Percentiles rank a stretch among this genome's conserved stretches.
These are phyloP conservation scores for Actenoides hombroni DNA, from an alignment of 2,113 vertebrate genomes.

Conservation along the genomic window DNA sequence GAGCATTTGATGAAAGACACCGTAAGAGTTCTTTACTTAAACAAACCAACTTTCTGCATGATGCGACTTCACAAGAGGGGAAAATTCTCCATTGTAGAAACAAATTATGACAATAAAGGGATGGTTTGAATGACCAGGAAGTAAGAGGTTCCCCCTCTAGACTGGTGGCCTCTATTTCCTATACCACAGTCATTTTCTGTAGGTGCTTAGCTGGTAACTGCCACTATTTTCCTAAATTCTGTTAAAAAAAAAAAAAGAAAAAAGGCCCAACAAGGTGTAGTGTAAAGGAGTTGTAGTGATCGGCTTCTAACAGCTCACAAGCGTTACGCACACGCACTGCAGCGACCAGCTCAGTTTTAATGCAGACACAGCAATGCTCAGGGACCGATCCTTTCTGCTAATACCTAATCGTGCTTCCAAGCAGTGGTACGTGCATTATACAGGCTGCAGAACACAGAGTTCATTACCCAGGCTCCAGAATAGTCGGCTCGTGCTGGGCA, in stretches of 20 bases:
- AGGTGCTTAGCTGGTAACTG: background rate
- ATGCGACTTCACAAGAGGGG: background rate
- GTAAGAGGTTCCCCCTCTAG: background rate
- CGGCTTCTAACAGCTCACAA: background rate
- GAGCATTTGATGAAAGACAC: background rate
- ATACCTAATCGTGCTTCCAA: background rate
- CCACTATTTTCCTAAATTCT: background rate
- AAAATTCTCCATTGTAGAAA: background rate
- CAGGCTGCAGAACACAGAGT: background rate
- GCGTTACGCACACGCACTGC: rapidly evolving
- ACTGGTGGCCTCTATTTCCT: background rate
- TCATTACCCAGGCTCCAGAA: background rate
- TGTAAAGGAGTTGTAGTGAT: background rate
- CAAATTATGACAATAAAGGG: background rate
- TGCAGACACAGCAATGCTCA: background rate
- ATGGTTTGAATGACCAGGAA: background rate
- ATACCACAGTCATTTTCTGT: background rate
- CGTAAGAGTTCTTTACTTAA: constrained; percentile 12
- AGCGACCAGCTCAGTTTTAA: background rate
- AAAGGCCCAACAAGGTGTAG: background rate
- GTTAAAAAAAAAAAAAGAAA: background rate
- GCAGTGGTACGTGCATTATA: rapidly evolving
- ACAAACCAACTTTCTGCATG: constrained; percentile 50
- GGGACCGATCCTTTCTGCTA: background rate
- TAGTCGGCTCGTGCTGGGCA: background rate